A percentile compares a stretch with the other conserved stretches of the same genome.
phyloP scores from a whole-genome alignment of 2,888 invertebrate species.

The Bellardia pandia region DNA sequence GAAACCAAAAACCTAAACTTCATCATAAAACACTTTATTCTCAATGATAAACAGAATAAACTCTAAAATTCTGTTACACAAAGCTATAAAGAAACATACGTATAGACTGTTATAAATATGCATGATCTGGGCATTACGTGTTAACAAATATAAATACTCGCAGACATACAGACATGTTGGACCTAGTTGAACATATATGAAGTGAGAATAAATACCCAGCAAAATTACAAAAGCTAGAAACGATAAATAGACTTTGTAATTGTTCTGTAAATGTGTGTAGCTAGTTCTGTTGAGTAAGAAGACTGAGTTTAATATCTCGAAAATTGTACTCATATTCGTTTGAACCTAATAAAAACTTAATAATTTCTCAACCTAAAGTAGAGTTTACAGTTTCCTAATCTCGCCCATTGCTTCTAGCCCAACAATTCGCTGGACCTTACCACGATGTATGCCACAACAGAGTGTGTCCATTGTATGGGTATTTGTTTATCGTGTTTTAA shows the following conservation, averaged over 20 bases:
- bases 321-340: too few relatives aligned
- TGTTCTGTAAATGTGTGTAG: too few relatives aligned
- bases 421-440: constrained; percentile 13
- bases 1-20: constrained; percentile 56
- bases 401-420: too few relatives aligned
- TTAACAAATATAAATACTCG: constrained; percentile 26
- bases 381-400: too few relatives aligned
- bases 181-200: neutral
- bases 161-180: neutral
- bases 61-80: constrained; percentile 1
- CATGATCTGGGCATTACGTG: constrained; percentile 47
- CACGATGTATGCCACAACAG: neutral
- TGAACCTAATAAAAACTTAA: too few relatives aligned
- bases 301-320: too few relatives aligned
- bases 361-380: too few relatives aligned
- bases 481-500: constrained; percentile 61
- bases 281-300: too few relatives aligned
- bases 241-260: too few relatives aligned
- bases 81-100: neutral
- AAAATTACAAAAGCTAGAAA: neutral
- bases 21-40: constrained; percentile 58
- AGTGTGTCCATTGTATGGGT: neutral
- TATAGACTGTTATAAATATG: constrained; percentile 12
- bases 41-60: neutral
- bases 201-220: constrained; percentile 4